phyloP scores from a whole-genome alignment of 2,888 invertebrate genomes.

The Cerceris rybyensis region DNA sequence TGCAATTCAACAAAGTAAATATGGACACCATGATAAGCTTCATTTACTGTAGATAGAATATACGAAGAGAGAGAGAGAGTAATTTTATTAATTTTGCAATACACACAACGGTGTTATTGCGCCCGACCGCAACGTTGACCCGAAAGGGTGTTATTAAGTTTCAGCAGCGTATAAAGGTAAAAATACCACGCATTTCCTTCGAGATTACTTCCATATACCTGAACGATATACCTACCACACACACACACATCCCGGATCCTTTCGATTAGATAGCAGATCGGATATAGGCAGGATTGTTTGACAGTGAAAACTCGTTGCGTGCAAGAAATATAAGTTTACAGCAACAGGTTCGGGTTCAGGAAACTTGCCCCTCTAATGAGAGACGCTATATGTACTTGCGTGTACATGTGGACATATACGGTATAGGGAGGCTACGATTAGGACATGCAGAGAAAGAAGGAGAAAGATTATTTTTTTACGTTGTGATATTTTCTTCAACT shows the following conservation, averaged over 20 bases:
- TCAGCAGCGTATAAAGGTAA: neutral
- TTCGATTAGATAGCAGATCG: constrained; percentile 19
- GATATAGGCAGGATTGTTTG: constrained; percentile 36
- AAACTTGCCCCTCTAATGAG: constrained; percentile 64
- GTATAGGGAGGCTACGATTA: constrained; percentile 28
- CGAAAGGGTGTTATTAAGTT: no score
- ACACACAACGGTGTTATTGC: no score
- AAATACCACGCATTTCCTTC: neutral
- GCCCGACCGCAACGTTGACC: no score
- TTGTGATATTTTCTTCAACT: neutral
- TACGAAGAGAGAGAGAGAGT: no score
- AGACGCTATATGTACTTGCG: constrained; percentile 51
- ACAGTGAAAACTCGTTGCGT: constrained; percentile 58
- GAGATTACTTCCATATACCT: neutral
- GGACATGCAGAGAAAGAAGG: constrained; percentile 27
- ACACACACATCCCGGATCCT: neutral
- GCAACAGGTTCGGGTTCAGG: constrained; percentile 69
- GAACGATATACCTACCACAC: no score
- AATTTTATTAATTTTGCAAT: no score
- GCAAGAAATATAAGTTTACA: constrained; percentile 50
- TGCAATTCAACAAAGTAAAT: no score
- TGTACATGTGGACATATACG: constrained; percentile 35
- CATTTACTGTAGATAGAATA: no score
- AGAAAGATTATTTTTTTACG: neutral
- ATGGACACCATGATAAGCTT: no score